Percentiles rank a stretch among this genome's conserved stretches.
phyloP scores from a whole-genome alignment of 2,888 invertebrate genomes.

The Pelosia muscerda region DNA sequence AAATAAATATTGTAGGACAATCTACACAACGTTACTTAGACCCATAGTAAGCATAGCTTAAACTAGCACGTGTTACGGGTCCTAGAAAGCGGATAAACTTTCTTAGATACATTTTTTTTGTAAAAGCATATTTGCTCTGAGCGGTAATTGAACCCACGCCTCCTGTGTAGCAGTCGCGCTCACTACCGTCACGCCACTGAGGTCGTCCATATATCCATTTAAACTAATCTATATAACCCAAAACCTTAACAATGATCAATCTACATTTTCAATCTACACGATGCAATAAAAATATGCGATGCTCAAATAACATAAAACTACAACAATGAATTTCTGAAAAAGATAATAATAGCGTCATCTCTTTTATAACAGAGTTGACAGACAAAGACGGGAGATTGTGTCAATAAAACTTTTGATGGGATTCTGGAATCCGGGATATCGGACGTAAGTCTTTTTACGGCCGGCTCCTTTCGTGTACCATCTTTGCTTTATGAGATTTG shows the following conservation, averaged over 20 bases:
- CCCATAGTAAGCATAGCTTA: too few relatives aligned
- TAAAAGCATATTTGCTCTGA: too few relatives aligned
- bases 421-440: slow-evolving; percentile 82
- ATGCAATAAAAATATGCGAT: slow-evolving; percentile 85
- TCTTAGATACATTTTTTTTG: too few relatives aligned
- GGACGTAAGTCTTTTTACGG: slow-evolving; percentile 80
- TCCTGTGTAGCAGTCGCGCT: too few relatives aligned
- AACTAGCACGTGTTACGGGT: too few relatives aligned
- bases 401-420: slow-evolving; percentile 85
- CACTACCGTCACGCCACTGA: too few relatives aligned
- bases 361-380: slow-evolving; percentile 72
- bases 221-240: slow-evolving; percentile 45
- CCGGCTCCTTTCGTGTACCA: slow-evolving; percentile 71
- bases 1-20: too few relatives aligned
- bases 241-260: slow-evolving; percentile 53
- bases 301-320: slow-evolving; percentile 81
- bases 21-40: too few relatives aligned
- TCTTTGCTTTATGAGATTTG: slow-evolving; percentile 78
- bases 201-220: too few relatives aligned
- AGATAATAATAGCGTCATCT: slow-evolving; percentile 79
- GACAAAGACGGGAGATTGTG: slow-evolving; percentile 76
- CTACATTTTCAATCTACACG: slow-evolving; percentile 77
- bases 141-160: too few relatives aligned
- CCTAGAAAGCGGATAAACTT: too few relatives aligned
- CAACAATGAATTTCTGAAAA: slow-evolving; percentile 86